phyloP scores from a whole-genome alignment of 2,113 vertebrate genomes.

The Bos indicus region DNA sequence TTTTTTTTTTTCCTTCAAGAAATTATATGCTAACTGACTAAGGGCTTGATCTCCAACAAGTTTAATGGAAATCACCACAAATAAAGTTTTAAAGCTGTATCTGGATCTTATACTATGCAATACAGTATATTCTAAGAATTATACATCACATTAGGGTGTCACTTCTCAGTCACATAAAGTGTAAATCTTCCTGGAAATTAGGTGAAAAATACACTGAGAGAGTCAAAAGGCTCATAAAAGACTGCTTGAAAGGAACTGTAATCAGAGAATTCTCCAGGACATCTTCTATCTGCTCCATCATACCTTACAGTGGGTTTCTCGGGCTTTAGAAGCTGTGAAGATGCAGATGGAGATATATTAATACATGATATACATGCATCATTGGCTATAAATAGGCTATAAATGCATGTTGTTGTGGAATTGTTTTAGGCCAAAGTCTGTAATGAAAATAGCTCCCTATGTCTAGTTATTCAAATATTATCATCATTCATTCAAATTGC shows the following conservation, averaged over 20 bases:
- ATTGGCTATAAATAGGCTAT: neutral
- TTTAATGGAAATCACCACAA: neutral
- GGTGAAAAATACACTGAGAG: neutral
- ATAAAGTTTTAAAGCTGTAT: neutral
- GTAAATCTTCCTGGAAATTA: neutral
- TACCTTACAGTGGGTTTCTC: neutral
- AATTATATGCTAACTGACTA: neutral
- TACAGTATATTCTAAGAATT: neutral
- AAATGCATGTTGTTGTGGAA: neutral
- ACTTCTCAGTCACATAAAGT: neutral
- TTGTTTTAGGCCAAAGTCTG: neutral
- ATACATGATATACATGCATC: neutral
- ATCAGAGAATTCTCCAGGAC: neutral
- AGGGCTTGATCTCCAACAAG: neutral
- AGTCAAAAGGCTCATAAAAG: neutral
- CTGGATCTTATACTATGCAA: neutral
- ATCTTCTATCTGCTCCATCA: neutral
- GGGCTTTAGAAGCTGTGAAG: neutral
- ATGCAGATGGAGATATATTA: neutral
- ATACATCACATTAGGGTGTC: neutral
- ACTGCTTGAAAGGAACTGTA: neutral
- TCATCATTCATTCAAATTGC: neutral
- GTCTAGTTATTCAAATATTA: neutral
- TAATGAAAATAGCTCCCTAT: neutral
- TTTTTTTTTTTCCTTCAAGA: neutral